Conservation (phyloP, 2,113 vertebrate genomes). For the Diphyllodes magnificus region DNA sequence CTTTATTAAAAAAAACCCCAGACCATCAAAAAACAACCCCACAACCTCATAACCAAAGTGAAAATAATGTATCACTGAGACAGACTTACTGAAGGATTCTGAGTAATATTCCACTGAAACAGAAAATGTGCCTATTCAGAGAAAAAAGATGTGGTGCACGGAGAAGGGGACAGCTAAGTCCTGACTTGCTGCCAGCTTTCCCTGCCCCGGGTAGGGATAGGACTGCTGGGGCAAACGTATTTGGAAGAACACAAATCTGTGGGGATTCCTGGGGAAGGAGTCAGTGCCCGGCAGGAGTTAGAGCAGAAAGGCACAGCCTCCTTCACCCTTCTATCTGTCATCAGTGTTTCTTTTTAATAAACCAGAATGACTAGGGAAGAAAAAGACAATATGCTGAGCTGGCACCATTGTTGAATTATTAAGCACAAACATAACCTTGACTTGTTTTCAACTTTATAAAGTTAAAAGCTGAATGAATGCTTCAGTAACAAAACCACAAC, state of each 20-base stretch:
- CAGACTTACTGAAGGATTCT: background rate
- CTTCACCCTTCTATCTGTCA: background rate
- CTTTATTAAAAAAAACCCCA: background rate
- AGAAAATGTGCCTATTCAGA: background rate
- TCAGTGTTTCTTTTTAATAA: slow-evolving; percentile 48
- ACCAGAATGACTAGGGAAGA: slow-evolving; percentile 23
- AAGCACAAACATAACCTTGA: slow-evolving; percentile 61
- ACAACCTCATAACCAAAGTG: background rate
- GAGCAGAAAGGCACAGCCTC: slow-evolving; percentile 10
- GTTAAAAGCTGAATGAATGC: slow-evolving; percentile 11
- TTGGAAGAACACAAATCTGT: background rate
- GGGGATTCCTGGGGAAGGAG: background rate
- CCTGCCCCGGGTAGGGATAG: background rate
- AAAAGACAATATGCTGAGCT: slow-evolving; percentile 52
- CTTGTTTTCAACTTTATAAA: slow-evolving; percentile 36
- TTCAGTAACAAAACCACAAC: slow-evolving; percentile 20
- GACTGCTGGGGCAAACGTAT: background rate
- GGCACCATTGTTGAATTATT: slow-evolving; percentile 41
- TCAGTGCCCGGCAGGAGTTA: background rate
- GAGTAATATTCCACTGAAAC: background rate
- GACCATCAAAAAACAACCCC: background rate
- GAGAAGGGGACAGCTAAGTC: background rate
- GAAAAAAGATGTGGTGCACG: background rate
- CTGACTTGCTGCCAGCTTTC: background rate
- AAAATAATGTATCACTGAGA: background rate